Evolutionary conservation across 2,113 vertebrate species (phyloP), one percentile per base, ranked within the genome.

Genomic region (Poeciliopsis occidentalis): DNA sequence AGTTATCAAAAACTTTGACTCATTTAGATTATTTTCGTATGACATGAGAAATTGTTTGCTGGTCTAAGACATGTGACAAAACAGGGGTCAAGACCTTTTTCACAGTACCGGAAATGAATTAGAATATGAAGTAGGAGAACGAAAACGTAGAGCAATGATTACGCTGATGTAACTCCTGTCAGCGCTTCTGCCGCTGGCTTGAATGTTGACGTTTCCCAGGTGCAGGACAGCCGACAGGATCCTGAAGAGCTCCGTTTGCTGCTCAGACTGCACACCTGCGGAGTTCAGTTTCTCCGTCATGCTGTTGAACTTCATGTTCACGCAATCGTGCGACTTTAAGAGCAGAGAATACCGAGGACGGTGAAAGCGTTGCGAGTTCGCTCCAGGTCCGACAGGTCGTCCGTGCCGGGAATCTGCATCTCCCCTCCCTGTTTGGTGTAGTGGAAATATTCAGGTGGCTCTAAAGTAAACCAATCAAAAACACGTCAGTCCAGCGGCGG

Each of bases 191-290:
- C 93, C 93, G 64, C 86, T 93, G 78, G 88, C 85, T 73, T 91
- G 88, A 78, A 96, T 73, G 64, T 71, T n/a, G 0, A 94, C 13
- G 0, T 95, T 95, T 24, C 95, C 96, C 74, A 95, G 86, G 73
- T 95, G 93, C 29, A 96, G 91, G 81, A 96, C 82, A 72, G 94
- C 93, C 70, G 95, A 91, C 60, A 95, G 73, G 83, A 94, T 79
- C 31, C 85, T 83, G 88, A 96, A 95, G 4, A 96, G 84, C 88
- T 95, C 95, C 92, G 95, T 93, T 92, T 96, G 95, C 19, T 94
- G 90, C 0, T 93, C 89, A 29, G 88, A 81, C 0, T 83, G 85
- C 84, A 96, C 87, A n/a, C 95, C 95, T 96, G 90, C 7, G 86
- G 0, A 51, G 30, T 41, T 27, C 0, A 60, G 4, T 24, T 69